Base-by-base conservation (phyloP, 2,888 invertebrate genomes). In the Pantelozetes paolii region DNA sequence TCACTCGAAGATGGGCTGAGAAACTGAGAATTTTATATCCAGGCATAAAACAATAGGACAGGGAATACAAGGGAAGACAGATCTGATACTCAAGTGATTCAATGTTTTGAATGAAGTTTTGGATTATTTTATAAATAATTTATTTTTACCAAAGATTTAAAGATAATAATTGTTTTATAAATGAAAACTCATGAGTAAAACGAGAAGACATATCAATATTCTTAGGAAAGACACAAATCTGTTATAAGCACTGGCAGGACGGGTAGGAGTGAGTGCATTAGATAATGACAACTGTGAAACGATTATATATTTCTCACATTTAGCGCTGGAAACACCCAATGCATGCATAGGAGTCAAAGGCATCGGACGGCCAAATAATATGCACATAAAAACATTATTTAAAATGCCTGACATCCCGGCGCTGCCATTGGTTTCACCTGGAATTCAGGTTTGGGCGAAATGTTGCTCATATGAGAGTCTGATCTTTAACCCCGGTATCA, bases 261-360 rank as follows among this genome's bases (percentile, higher is more conserved):
- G 18, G 50, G 50, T 8, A 50, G 50, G n/a, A 50, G 1, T 50
- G 50, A 2, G 15, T 18, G 3, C 45, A 11, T n/a, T 45, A 62
- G 40, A 67, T 40, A 42, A 67, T 67, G 13, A n/a, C 23, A 67
- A 67, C 40, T 67, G 42, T 67, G 40, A 67, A 67, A 42, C n/a
- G 23, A 20, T 32, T 67, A 40, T 64, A 64, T 20, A 23, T 23
- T 67, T 40, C 40, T 67, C 40, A 67, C 67, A 67, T 67, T 67
- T 20, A 32, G 36, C 40, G 1, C 23, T 26, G 59, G 30, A 30
- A 59, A 67, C 67, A 67, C 67, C 67, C 67, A 67, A 67, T 40
- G 8, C 67, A 67, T 67, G 67, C 23, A 42, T 13, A 54, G 30
- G 67, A 42, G 67, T 67, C 67, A 67, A 67, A 67, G 40, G 67